Conservation (phyloP, 2,113 vertebrate genomes). For the Misgurnus anguillicaudatus region DNA sequence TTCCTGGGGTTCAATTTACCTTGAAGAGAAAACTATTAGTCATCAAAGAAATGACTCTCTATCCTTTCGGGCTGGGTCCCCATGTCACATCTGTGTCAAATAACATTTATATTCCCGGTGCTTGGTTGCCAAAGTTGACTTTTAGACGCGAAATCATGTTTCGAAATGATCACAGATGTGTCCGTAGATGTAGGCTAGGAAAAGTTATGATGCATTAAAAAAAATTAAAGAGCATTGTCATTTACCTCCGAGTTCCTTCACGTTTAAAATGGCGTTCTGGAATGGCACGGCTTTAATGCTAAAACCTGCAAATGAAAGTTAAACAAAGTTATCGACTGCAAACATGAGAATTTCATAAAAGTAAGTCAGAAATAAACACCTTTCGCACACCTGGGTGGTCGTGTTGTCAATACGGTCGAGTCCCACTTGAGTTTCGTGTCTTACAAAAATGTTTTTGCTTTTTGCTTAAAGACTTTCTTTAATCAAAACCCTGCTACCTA, state of each 20-base stretch:
- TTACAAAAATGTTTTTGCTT: no score
- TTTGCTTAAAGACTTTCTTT: no score
- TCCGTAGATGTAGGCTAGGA: not conserved
- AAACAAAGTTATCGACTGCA: slow-evolving; percentile 20
- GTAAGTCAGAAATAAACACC: not conserved
- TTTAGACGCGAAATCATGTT: not conserved
- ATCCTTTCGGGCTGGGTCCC: slow-evolving; percentile 3
- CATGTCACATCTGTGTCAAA: slow-evolving; percentile 30
- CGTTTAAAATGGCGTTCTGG: slow-evolving; percentile 87
- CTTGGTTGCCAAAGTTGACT: slow-evolving; percentile 1
- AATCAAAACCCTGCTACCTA: no score
- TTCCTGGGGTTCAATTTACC: slow-evolving; percentile 34
- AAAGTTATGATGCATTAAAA: not conserved
- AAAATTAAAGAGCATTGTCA: no score
- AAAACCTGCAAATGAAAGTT: slow-evolving; percentile 76
- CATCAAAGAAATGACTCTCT: slow-evolving; percentile 7
- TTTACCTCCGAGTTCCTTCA: slow-evolving; percentile 91
- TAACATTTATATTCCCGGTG: slow-evolving; percentile 9
- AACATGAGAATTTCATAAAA: slow-evolving; percentile 10
- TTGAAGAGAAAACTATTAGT: slow-evolving; percentile 40
- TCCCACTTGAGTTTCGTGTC: no score
- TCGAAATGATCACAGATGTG: slow-evolving; percentile 1
- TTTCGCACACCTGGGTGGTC: no score
- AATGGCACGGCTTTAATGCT: slow-evolving; percentile 91
- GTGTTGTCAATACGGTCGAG: no score